Evolutionary conservation across 1,140 invertebrate genomes (phyloP).

Genomic region (Pogonus chalceus): DNA sequence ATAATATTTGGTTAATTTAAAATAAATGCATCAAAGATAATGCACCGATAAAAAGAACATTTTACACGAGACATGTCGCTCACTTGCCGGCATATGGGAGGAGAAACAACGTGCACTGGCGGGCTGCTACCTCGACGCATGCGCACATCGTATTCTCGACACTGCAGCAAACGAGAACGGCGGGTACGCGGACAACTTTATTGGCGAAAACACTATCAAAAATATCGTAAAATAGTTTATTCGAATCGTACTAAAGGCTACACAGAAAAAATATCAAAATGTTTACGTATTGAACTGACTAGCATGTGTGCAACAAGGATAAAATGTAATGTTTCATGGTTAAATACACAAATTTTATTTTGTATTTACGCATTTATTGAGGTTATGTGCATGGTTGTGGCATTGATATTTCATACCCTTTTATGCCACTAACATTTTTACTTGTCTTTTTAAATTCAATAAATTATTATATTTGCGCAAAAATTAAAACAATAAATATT

Average conservation of each 20-base stretch:
- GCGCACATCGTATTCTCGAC: neutral
- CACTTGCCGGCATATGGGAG: conserved; percentile 1
- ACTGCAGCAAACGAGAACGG: neutral
- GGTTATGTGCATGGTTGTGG: no score
- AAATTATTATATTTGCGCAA: no score
- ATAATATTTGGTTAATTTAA: neutral
- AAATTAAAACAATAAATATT: no score
- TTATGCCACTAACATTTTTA: no score
- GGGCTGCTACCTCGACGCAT: neutral
- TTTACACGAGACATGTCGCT: neutral
- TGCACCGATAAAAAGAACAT: neutral
- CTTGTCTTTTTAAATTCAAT: no score
- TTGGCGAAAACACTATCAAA: conserved; percentile 6
- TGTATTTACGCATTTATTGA: no score
- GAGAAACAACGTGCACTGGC: conserved; percentile 1
- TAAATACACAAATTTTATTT: no score
- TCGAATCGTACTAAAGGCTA: neutral
- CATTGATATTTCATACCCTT: no score
- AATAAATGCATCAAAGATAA: neutral
- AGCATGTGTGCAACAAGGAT: neutral
- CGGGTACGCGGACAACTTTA: neutral
- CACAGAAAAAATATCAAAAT: conserved; percentile 2
- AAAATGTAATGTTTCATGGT: no score
- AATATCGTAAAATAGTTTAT: conserved; percentile 7
- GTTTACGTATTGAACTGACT: neutral